Percentiles rank a stretch among this genome's conserved stretches.
These are phyloP conservation scores for Didymodactylos carnosus DNA, from an alignment of 2,888 invertebrate genomes.

Conservation along the genomic window DNA sequence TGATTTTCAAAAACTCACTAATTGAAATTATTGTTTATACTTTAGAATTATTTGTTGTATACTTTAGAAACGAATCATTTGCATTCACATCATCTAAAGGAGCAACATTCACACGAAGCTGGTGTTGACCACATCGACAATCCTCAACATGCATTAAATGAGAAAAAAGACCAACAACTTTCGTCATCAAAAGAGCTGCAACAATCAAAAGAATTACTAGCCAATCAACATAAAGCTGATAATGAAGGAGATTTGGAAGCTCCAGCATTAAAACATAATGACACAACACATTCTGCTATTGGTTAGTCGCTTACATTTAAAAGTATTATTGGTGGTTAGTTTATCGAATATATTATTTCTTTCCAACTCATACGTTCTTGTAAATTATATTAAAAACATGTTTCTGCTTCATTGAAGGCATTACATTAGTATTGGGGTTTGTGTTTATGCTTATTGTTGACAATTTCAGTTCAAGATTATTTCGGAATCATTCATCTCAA, in stretches of 20 bases:
- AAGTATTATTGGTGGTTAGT: no score
- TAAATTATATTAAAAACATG: background rate
- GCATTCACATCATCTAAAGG: background rate
- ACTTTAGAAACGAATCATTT: background rate
- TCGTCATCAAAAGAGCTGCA: no score
- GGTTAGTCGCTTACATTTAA: background rate
- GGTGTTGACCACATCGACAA: no score
- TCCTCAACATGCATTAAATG: no score
- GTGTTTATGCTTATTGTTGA: slow-evolving; percentile 92
- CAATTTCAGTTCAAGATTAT: slow-evolving; percentile 41
- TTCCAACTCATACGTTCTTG: background rate
- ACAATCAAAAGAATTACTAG: no score
- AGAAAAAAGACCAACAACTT: no score
- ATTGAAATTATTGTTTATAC: no score
- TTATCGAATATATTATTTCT: background rate
- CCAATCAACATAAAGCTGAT: background rate
- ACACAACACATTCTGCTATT: background rate
- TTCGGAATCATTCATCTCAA: background rate
- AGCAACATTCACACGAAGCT: background rate
- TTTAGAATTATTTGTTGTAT: background rate
- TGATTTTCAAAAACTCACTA: background rate
- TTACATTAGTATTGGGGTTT: slow-evolving; percentile 78
- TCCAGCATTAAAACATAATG: background rate
- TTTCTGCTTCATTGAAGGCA: slow-evolving; percentile 48
- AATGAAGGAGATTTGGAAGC: no score